Evolutionary conservation across 2,888 invertebrate species (phyloP).

Genomic region (Campaea margaritaria): DNA sequence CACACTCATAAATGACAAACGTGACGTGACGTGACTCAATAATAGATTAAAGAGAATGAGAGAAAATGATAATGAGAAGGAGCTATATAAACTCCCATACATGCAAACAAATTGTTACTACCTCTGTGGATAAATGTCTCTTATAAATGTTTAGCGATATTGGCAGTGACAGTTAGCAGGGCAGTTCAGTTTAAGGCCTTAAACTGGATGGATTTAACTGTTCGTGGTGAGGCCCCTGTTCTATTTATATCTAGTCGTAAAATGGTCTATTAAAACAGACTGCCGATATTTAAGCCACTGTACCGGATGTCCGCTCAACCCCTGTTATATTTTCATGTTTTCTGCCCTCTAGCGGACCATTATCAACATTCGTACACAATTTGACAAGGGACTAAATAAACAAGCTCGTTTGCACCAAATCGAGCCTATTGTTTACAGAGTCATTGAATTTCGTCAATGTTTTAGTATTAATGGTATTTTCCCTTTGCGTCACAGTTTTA

Average conservation of each 20-base stretch:
- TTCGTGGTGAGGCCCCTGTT: too few relatives aligned
- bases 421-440: slow-evolving; percentile 37
- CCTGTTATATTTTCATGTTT: slow-evolving; percentile 20
- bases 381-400: slow-evolving; percentile 36
- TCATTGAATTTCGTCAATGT: slow-evolving; percentile 38
- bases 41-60: too few relatives aligned
- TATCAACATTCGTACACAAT: slow-evolving; percentile 32
- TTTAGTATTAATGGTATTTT: slow-evolving; percentile 34
- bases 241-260: neutral
- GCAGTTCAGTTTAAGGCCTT: too few relatives aligned
- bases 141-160: too few relatives aligned
- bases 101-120: too few relatives aligned
- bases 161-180: too few relatives aligned
- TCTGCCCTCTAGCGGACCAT: slow-evolving; percentile 25
- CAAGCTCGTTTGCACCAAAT: slow-evolving; percentile 41
- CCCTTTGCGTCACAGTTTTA: slow-evolving; percentile 36
- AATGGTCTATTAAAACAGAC: neutral
- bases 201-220: too few relatives aligned
- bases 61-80: too few relatives aligned
- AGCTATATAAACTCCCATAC: too few relatives aligned
- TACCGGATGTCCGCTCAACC: neutral
- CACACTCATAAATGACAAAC: too few relatives aligned
- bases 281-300: neutral
- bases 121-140: too few relatives aligned
- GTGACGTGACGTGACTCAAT: too few relatives aligned